phyloP scores from a whole-genome alignment of 1,140 invertebrate genomes.

The Manduca sexta region DNA sequence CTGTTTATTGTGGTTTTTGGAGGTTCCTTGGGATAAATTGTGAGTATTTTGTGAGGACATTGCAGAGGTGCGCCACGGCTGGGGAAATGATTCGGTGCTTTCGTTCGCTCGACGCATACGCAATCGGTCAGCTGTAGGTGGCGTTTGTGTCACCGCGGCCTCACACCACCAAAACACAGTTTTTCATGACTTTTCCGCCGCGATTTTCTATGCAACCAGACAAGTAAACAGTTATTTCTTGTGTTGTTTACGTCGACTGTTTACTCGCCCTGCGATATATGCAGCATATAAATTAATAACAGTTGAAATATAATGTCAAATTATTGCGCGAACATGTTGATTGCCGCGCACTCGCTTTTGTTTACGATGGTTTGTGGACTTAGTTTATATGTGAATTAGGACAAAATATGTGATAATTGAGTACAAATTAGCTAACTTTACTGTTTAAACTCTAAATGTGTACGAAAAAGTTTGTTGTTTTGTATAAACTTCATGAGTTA shows the following conservation, averaged over 20 bases:
- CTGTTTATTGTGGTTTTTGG: conserved; percentile 68
- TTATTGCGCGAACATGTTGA: conserved; percentile 51
- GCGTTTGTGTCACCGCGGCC: conserved; percentile 65
- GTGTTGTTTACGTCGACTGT: conserved; percentile 25
- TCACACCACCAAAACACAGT: conserved; percentile 65
- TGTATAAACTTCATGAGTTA: too few species aligned
- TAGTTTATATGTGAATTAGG: conserved; percentile 38
- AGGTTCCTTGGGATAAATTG: conserved; percentile 61
- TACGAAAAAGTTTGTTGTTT: too few species aligned
- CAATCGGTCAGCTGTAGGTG: conserved; percentile 71
- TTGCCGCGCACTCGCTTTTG: conserved; percentile 45
- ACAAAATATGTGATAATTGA: conserved; percentile 17
- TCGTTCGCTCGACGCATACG: conserved; percentile 73
- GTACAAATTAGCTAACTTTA: not conserved
- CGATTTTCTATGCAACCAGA: conserved; percentile 48
- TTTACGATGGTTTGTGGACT: conserved; percentile 50
- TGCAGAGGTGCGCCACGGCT: conserved; percentile 71
- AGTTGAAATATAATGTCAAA: conserved; percentile 33
- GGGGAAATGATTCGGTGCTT: conserved; percentile 74
- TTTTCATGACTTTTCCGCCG: conserved; percentile 71
- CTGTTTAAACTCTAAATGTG: not conserved
- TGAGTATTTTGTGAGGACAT: conserved; percentile 71
- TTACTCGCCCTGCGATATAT: conserved; percentile 19
- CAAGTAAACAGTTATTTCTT: conserved; percentile 44
- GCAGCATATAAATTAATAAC: conserved; percentile 12